Percentiles rank a stretch among this genome's conserved stretches.
Conservation (phyloP, 2,797 vertebrate species). For the Decapterus maruadsi region DNA sequence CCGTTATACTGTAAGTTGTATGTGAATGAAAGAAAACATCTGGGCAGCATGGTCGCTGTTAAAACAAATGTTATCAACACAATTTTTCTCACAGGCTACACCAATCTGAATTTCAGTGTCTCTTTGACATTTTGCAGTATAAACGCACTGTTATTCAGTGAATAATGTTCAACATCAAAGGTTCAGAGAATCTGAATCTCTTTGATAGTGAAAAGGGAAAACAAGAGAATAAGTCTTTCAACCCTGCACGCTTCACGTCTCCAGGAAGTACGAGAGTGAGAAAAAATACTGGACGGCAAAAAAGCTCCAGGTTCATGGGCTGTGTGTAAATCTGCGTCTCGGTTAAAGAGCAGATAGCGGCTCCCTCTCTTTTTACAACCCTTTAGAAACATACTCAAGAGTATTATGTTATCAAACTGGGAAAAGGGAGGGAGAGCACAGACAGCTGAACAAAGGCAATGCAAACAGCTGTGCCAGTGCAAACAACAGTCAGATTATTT, state of each 20-base stretch:
- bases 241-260: conserved; percentile 40
- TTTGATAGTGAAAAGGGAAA: conserved; percentile 51
- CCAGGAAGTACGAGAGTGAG: conserved; percentile 52
- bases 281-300: conserved; percentile 52
- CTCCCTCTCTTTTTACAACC: conserved; percentile 73
- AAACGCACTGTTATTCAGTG: conserved; percentile 34
- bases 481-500: conserved; percentile 80
- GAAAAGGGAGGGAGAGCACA: conserved; percentile 71
- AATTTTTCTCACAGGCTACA: neutral
- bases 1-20: no score
- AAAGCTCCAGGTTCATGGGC: conserved; percentile 63
- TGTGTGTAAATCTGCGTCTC: conserved; percentile 67
- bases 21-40: neutral
- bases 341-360: conserved; percentile 73
- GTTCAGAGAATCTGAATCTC: conserved; percentile 31
- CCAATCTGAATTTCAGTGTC: neutral
- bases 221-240: conserved; percentile 47
- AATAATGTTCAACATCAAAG: conserved; percentile 54
- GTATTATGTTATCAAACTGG: conserved; percentile 82
- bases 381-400: conserved; percentile 73
- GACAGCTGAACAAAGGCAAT: conserved; percentile 82
- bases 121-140: conserved; percentile 4
- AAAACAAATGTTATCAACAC: neutral
- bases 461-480: conserved; percentile 81
- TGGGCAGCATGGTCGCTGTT: neutral